A percentile compares a stretch with the other conserved stretches of the same genome.
Conservation (phyloP, 2,888 invertebrate species). For the Lordiphosa andalusiaca region DNA sequence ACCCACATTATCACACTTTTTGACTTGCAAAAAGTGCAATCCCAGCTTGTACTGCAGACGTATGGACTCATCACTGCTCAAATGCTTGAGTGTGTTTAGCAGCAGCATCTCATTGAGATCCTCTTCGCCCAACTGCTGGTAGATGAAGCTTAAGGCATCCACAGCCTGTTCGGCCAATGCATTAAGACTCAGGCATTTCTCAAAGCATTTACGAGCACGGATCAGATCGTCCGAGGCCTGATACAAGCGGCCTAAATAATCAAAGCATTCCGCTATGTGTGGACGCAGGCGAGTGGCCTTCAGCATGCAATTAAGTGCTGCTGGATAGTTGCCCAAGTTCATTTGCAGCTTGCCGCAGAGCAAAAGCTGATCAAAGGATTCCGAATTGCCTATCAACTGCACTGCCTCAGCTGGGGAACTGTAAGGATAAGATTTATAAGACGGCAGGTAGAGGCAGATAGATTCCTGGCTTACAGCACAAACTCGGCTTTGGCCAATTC, state of each 20-base stretch:
- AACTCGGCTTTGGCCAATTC: conserved; percentile 62
- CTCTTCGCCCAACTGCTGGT: conserved; percentile 85
- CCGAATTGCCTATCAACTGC: conserved; percentile 56
- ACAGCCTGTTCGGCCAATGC: conserved; percentile 85
- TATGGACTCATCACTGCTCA: conserved; percentile 82
- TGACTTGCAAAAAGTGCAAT: conserved; percentile 87
- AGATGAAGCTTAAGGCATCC: conserved; percentile 87
- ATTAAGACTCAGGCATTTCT: conserved; percentile 90
- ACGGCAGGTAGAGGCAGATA: no score
- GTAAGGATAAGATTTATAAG: neutral
- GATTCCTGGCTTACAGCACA: conserved; percentile 58
- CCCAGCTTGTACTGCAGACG: conserved; percentile 94
- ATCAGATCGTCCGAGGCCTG: conserved; percentile 84
- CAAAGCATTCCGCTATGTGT: conserved; percentile 87
- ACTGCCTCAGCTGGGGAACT: conserved; percentile 82
- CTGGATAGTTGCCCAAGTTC: conserved; percentile 82
- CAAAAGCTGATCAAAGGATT: conserved; percentile 67
- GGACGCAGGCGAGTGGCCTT: conserved; percentile 88
- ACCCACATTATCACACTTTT: conserved; percentile 84
- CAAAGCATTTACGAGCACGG: conserved; percentile 90
- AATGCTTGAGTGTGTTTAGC: conserved; percentile 79
- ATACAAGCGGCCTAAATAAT: conserved; percentile 89
- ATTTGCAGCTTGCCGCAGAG: conserved; percentile 70
- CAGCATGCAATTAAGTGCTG: conserved; percentile 84
- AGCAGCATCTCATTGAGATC: conserved; percentile 71